A percentile compares a stretch with the other conserved stretches of the same genome.
These are phyloP conservation scores for Seriola rivoliana DNA, from an alignment of 2,113 vertebrate species.

Conservation along the genomic window DNA sequence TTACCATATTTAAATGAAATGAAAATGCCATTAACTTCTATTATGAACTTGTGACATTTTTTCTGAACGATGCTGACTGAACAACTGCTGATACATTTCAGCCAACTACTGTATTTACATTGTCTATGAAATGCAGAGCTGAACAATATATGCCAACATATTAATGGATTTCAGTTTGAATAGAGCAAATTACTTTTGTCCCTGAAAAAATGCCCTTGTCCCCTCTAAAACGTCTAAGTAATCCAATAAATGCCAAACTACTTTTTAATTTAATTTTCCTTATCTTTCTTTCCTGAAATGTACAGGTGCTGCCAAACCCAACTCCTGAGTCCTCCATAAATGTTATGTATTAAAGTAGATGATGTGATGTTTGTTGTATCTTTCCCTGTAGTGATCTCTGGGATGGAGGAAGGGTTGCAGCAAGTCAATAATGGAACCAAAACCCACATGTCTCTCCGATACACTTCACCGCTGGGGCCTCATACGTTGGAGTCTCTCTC, in stretches of 20 bases:
- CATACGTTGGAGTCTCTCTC: slow-evolving; percentile 79
- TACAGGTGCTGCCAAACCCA: slow-evolving; percentile 13
- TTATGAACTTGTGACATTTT: not conserved
- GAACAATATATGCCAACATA: not conserved
- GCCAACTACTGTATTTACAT: slow-evolving; percentile 13
- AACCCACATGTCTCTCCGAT: slow-evolving; percentile 10
- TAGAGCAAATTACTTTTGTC: slow-evolving; percentile 30
- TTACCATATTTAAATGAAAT: not conserved
- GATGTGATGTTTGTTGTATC: not conserved
- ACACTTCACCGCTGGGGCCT: slow-evolving; percentile 15
- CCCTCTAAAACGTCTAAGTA: slow-evolving; percentile 16
- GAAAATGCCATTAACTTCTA: not conserved
- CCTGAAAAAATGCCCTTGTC: slow-evolving; percentile 35
- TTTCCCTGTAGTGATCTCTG: slow-evolving; percentile 25
- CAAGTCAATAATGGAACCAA: slow-evolving; percentile 3
- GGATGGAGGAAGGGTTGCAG: slow-evolving; percentile 28
- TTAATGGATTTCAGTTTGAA: slow-evolving; percentile 24
- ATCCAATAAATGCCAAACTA: slow-evolving; percentile 30
- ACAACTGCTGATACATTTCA: not conserved
- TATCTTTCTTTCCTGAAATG: slow-evolving; percentile 15
- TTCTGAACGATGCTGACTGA: not conserved
- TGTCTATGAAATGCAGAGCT: slow-evolving; percentile 2
- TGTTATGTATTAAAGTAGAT: slow-evolving; percentile 19
- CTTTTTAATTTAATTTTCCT: slow-evolving; percentile 8
- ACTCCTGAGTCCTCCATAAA: slow-evolving; percentile 32